Evolutionary conservation across 2,113 vertebrate species (phyloP), one percentile per base, ranked within the genome.

Genomic region (Amphiprion ocellaris): DNA sequence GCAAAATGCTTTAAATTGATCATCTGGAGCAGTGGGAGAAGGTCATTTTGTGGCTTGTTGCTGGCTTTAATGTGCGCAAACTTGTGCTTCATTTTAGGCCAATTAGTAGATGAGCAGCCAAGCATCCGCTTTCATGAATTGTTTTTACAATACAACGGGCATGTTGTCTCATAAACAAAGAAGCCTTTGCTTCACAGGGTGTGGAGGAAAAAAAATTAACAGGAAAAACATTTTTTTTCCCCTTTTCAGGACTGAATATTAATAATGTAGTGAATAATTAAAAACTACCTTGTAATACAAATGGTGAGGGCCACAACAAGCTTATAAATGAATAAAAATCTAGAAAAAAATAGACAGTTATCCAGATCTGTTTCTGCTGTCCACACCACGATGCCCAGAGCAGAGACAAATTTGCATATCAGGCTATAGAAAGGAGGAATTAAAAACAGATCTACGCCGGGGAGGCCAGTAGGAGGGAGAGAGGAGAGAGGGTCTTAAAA

Each of bases 401-500:
- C 86, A 63, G 78, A 76, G 33, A 72, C 84, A 83, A 60, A 60
- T 67, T 66, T 72, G 64, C 52, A 66, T 75, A 83, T 79, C 64
- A 63, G 69, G 54, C 73, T 81, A 71, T 41, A 81, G 70, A 84
- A 61, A 74, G 50, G 82, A 87, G 56, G 60, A 82, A 76, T 74
- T 71, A 49, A 82, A 91, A 87, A 87, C 58, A 56, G 59, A 68
- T 69, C 52, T 79, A 75, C 63, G 69, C 30, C 4, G 39, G 62
- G 49, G 68, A 73, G 73, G 58, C 23, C 16, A 24, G 49, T 30
- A 21, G 69, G 21, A 12, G 46, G 49, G 72, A n/a, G 63, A 68
- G 74, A 87, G 76, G 64, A 33, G 82, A 1, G 12, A 16, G 14
- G 30, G 11, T 75, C 70, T 95, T 96, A 99, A 93, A 99, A 99